Conservation (phyloP, 2,113 vertebrate species). For the Solea solea region DNA sequence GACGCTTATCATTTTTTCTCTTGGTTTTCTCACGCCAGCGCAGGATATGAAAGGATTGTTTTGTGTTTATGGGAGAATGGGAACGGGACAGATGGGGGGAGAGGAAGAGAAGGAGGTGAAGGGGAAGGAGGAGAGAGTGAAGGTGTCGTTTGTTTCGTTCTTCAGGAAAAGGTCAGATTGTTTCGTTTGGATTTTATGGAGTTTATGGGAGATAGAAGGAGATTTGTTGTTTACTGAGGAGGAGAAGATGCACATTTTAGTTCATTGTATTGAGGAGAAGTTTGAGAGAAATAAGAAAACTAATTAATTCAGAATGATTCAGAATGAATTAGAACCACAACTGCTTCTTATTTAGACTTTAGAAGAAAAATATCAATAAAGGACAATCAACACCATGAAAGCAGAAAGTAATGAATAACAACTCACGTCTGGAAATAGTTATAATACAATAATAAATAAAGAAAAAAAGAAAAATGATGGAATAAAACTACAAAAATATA, state of each 20-base stretch:
- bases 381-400: background rate
- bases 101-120: slow-evolving; percentile 13
- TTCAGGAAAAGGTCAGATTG: slow-evolving; percentile 11
- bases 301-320: no score
- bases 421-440: no score
- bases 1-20: slow-evolving; percentile 59
- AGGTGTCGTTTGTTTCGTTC: background rate
- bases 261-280: background rate
- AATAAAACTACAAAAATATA: no score
- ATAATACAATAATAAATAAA: no score
- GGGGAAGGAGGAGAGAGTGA: slow-evolving; percentile 16
- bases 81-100: slow-evolving; percentile 27
- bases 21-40: slow-evolving; percentile 69
- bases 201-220: slow-evolving; percentile 1
- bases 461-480: no score
- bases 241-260: background rate
- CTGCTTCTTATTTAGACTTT: no score
- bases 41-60: slow-evolving; percentile 67
- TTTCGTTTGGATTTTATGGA: slow-evolving; percentile 23
- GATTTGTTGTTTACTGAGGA: slow-evolving; percentile 8
- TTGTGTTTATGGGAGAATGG: slow-evolving; percentile 55
- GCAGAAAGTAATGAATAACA: no score
- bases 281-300: background rate
- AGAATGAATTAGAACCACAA: no score
- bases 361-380: no score